Base-by-base conservation (phyloP, 1,140 invertebrate genomes). In the Drosophila subobscura region DNA sequence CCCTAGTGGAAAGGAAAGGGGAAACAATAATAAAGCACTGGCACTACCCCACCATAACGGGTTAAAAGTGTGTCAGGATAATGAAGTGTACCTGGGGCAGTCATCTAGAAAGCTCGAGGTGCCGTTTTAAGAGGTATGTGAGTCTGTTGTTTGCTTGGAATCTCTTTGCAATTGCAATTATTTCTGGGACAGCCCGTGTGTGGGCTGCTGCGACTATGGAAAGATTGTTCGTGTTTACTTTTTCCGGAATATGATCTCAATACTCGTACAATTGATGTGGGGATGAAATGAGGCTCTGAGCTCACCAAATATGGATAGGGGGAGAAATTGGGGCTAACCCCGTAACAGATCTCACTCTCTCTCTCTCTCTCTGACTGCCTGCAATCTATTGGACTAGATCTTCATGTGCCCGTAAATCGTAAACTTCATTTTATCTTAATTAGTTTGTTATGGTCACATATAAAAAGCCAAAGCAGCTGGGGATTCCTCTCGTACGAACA, bases 391-490 rank as follows among this genome's bases (percentile, higher is more conserved):
- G 66, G 37, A 33, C 42, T 27, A 64, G 46, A 52, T 51, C 40
- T 44, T 37, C 33, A 37, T 37, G 33, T 37, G 33, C 3, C 49
- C 23, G 40, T 29, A 23, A 44, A 51, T 29, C 71, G 47, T 73
- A 54, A 74, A 74, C 47, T 53, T 33, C 7, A 14, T 27, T 44
- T 55, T 61, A 61, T 52, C 68, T 63, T 74, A 74, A 74, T 74
- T 74, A 74, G 65, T 74, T 74, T 66, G 70, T 53, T 59, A 71
- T 58, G 67, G 67, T 40, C 63, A 29, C 41, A 64, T 50, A 41
- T 67, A 58, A 49, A 65, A 49, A 46, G 50, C 41, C 53, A 14
- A 16, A 40, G 12, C 53, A 55, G 53, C 53, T 55, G 40, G 53
- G 27, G 23, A 54, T n/a, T n/a, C 7, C 25, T 33, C 25, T 27